Conservation (phyloP, 2,797 vertebrate species). For the Tamandua tetradactyla region DNA sequence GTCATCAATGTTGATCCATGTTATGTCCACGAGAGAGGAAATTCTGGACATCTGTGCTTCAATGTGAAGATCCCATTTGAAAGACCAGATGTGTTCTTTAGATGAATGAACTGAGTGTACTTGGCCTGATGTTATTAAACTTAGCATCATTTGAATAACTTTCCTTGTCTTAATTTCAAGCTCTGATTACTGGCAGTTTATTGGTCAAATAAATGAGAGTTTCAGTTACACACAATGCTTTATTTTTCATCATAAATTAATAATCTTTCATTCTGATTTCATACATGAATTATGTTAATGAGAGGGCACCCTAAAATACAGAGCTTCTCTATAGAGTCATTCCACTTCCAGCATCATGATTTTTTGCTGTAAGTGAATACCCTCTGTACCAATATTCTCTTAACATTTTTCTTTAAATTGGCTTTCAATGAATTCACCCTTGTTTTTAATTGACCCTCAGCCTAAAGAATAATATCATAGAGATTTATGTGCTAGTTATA, state of each 20-base stretch:
- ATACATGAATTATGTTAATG: conserved; percentile 26
- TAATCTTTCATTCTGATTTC: not conserved
- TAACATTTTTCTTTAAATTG: too few relatives aligned
- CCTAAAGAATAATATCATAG: not conserved
- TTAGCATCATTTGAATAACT: conserved; percentile 39
- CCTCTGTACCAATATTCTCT: conserved; percentile 25
- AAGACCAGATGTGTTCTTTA: not conserved
- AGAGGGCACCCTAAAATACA: not conserved
- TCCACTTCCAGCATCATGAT: not conserved
- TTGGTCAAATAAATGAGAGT: not conserved
- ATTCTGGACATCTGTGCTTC: not conserved
- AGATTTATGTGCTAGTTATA: not conserved
- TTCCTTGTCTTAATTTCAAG: conserved; percentile 49
- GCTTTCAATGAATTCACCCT: not conserved
- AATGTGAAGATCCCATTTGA: not conserved
- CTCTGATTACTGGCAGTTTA: conserved; percentile 5
- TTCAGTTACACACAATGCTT: not conserved
- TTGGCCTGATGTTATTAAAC: conserved; percentile 56
- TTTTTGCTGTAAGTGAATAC: not conserved
- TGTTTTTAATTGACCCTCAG: conserved; percentile 30
- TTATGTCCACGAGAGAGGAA: not conserved
- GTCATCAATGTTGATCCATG: not conserved
- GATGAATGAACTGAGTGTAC: not conserved
- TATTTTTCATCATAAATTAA: conserved; percentile 37
- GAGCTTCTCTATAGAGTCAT: not conserved